Evolutionary conservation across 2,797 vertebrate genomes (phyloP).

Genomic region (Falco columbarius): DNA sequence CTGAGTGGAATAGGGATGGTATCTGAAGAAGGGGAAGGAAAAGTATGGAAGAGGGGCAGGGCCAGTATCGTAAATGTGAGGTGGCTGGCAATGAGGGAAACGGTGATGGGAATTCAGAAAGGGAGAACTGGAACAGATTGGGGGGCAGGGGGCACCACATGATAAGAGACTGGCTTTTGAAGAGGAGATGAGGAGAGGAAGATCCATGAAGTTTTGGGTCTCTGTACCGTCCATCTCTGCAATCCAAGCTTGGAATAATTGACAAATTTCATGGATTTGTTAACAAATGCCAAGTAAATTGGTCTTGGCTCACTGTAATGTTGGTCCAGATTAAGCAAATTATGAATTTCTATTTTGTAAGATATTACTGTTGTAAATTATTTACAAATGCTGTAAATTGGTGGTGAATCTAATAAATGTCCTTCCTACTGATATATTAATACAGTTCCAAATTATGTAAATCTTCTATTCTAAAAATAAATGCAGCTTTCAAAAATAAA

Average conservation of each 20-base stretch:
- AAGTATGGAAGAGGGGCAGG: background rate
- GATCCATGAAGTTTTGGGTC: background rate
- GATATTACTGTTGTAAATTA: background rate
- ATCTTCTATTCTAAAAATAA: background rate
- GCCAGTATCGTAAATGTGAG: background rate
- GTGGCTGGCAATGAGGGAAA: background rate
- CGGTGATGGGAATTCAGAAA: background rate
- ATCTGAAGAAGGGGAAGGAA: background rate
- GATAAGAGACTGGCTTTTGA: background rate
- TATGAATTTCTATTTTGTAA: background rate
- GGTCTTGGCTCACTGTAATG: background rate
- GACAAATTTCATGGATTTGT: background rate
- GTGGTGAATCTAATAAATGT: background rate
- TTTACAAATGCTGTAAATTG: background rate
- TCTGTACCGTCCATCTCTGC: background rate
- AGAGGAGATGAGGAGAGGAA: background rate
- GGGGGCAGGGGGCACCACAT: background rate
- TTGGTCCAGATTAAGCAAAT: background rate
- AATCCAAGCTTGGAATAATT: background rate
- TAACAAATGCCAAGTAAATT: background rate
- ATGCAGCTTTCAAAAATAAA: background rate
- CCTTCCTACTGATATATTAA: background rate
- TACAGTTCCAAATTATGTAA: background rate
- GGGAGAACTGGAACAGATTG: background rate
- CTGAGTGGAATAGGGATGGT: background rate